A percentile compares a stretch with the other conserved stretches of the same genome.
Evolutionary conservation across 2,113 vertebrate species (phyloP).

Genomic region (Orientallactaga bullata): DNA sequence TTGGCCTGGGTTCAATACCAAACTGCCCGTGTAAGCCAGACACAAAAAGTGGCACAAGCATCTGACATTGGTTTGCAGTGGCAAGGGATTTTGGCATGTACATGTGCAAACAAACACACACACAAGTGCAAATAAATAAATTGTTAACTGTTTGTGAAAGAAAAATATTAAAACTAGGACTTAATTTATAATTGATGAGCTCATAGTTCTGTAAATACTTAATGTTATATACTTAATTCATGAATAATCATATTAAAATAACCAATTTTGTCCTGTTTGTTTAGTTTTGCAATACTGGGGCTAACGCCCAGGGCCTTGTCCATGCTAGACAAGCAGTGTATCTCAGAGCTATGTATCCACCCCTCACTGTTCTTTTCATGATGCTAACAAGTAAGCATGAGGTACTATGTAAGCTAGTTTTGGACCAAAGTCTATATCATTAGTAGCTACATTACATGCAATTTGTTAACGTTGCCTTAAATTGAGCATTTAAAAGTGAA

Average conservation of each 20-base stretch:
- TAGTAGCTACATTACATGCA: neutral
- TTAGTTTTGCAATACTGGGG: neutral
- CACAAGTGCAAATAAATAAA: too few relatives aligned
- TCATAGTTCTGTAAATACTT: conserved; percentile 30
- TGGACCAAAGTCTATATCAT: neutral
- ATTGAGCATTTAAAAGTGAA: conserved; percentile 28
- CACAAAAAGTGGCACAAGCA: too few relatives aligned
- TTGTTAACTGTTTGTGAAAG: too few relatives aligned
- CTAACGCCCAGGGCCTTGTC: neutral
- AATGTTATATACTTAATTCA: conserved; percentile 2
- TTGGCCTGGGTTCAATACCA: too few relatives aligned
- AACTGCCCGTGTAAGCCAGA: too few relatives aligned
- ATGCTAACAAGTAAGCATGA: neutral
- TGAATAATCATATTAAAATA: neutral
- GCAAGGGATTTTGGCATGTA: too few relatives aligned
- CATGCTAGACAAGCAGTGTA: too few relatives aligned
- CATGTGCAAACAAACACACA: too few relatives aligned
- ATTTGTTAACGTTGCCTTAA: conserved; percentile 40
- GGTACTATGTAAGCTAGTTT: neutral
- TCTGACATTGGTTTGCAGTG: too few relatives aligned
- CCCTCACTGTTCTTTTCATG: neutral
- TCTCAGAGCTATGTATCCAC: too few relatives aligned
- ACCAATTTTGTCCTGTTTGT: neutral
- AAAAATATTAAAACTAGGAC: neutral
- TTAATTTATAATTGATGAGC: conserved; percentile 41